Base-by-base conservation (phyloP, 2,113 vertebrate species). In the Piaya cayana region DNA sequence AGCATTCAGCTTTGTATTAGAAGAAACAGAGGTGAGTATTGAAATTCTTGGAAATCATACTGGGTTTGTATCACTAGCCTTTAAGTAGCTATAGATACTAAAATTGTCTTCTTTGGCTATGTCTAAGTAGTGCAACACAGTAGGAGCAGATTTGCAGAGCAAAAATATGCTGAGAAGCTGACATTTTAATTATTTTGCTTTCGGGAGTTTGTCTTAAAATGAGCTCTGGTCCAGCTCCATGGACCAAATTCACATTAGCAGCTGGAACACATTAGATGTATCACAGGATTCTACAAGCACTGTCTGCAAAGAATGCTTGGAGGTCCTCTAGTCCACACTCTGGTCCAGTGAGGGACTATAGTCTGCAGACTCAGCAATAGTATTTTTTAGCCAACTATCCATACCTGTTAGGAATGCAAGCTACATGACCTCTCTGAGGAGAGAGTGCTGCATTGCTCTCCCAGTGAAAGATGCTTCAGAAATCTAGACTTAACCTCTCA, bases 71-170 rank as follows among this genome's bases (percentile, higher is more conserved):
- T 82, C 47, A 56, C 69, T 71, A 84, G 86, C 52, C 69, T 92
- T 89, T 86, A 92, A 86, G 22, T 92, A 91, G 43, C 74, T 94
- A 67, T 82, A 96, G 88, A 56, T 90, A 93, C 94, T 96, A 86
- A 81, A 86, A 74, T n/a, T 86, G 37, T 86, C 45, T 80, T 94
- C 39, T 90, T 76, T 83, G 45, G 34, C 26, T 70, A 27, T 32
- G 68, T 90, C 63, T 90, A 90, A 90, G 82, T n/a, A 83, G 63
- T 74, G 50, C 79, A 80, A 77, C 49, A 83, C 63, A 88, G 85
- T 23, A 86, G 63, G 42, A 83, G 4, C 49, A 91, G 82, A 82
- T 94, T 59, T 94, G n/a, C 65, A 90, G 55, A 74, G 59, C 26
- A 80, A 88, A 92, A 86, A 1, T 7, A 55, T 47, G 52, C 55